Conservation (phyloP, 2,888 invertebrate species). For the Eremobia ochroleuca region DNA sequence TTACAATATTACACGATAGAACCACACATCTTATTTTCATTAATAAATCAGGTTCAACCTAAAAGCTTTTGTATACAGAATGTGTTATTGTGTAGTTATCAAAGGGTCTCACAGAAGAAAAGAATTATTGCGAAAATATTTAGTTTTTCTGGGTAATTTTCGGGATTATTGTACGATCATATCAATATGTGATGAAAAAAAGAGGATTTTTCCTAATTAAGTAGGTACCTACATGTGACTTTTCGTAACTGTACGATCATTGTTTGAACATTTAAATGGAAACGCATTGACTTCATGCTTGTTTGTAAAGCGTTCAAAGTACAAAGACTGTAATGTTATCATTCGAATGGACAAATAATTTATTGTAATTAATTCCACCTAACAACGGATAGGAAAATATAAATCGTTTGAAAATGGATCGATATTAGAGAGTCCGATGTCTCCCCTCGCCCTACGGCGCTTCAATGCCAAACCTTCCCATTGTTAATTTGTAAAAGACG, state of each 20-base stretch:
- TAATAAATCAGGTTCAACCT: conserved; percentile 33
- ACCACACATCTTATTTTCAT: conserved; percentile 8
- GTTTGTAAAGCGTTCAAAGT: neutral
- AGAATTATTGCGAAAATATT: neutral
- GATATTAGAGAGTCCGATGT: conserved; percentile 8
- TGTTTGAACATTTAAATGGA: neutral
- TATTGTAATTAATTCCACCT: conserved; percentile 15
- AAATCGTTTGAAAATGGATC: conserved; percentile 19
- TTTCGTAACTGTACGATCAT: neutral
- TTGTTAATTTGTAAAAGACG: conserved; percentile 13
- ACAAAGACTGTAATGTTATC: neutral
- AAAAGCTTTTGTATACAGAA: conserved; percentile 19
- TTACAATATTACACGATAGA: neutral
- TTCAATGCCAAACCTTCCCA: conserved; percentile 19
- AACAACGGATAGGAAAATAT: conserved; percentile 13
- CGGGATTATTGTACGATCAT: neutral
- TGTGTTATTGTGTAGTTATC: neutral
- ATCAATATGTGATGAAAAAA: neutral
- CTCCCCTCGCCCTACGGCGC: neutral
- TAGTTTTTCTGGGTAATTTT: neutral
- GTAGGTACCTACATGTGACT: neutral
- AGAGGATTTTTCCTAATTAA: neutral
- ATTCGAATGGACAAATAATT: neutral
- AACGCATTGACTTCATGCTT: neutral
- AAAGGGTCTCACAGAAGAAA: neutral